A percentile compares a stretch with the other conserved stretches of the same genome.
Conservation (phyloP, 2,113 vertebrate genomes). For the Amphiprion ocellaris region DNA sequence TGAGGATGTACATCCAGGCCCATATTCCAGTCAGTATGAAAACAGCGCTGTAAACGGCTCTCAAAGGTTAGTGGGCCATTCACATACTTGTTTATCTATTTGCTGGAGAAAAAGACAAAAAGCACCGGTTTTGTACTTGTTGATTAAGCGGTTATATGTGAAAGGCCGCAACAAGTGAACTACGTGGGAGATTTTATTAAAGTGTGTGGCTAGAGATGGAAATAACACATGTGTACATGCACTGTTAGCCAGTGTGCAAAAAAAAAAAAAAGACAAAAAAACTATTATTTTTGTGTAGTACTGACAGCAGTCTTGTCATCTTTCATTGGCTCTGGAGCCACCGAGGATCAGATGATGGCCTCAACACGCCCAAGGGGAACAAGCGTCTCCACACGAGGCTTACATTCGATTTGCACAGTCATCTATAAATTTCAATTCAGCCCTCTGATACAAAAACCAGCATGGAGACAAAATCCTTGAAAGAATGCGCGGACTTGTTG, state of each 20-base stretch:
- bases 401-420: conserved; percentile 17
- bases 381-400: conserved; percentile 11
- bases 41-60: conserved; percentile 30
- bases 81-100: conserved; percentile 48
- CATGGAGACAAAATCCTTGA: conserved; percentile 26
- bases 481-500: conserved; percentile 56
- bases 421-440: conserved; percentile 32
- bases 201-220: conserved; percentile 13
- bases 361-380: conserved; percentile 33
- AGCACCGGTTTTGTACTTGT: conserved; percentile 4
- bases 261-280: neutral
- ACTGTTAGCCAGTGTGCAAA: neutral
- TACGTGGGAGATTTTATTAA: conserved; percentile 34
- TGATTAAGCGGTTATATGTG: conserved; percentile 22
- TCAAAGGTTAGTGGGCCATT: conserved; percentile 62
- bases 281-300: conserved; percentile 21
- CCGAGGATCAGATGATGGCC: conserved; percentile 27
- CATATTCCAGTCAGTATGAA: conserved; percentile 70
- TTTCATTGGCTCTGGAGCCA: conserved; percentile 60
- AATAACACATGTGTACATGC: conserved; percentile 30
- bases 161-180: conserved; percentile 27
- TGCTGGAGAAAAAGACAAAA: conserved; percentile 23
- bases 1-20: conserved; percentile 64
- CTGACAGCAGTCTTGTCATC: conserved; percentile 62
- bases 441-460: neutral